These are phyloP conservation scores for rabbit (Oryctolagus cuniculus) DNA, from an alignment of 2,113 vertebrate species.

Conservation along the genomic window mOryCun1.1 NC_091450.1:15842001-15842500, in stretches of 20 bases:
- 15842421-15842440: too few relatives aligned
- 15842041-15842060: background rate
- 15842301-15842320: accelerated
- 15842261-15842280: background rate
- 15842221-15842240: background rate
- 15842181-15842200: background rate
- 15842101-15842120: background rate
- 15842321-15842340: accelerated
- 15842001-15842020: background rate
- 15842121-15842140: background rate
- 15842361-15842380: background rate
- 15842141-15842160: background rate
- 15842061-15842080: background rate
- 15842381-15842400: too few relatives aligned
- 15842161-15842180: background rate
- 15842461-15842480: too few relatives aligned
- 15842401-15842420: too few relatives aligned
- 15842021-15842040: background rate
- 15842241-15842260: background rate
- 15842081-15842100: background rate
- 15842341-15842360: accelerated
- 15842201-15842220: background rate
- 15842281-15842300: background rate
- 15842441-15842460: too few relatives aligned
- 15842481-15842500: too few relatives aligned